Conservation (phyloP, 1,140 invertebrate genomes). For the Orius insidiosus region DNA sequence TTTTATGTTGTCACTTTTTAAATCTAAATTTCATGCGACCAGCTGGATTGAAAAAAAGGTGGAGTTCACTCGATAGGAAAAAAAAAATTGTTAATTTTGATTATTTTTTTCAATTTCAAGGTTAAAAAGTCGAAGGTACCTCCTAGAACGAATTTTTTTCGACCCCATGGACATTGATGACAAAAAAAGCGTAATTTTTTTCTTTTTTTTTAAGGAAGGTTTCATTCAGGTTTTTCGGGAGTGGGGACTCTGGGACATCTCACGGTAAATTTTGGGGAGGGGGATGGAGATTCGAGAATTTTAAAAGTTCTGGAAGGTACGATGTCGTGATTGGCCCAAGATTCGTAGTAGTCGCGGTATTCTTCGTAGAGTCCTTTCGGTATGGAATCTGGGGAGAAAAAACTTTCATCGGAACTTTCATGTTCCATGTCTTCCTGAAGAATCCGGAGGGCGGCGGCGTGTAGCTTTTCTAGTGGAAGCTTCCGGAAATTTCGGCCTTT, state of each 20-base stretch:
- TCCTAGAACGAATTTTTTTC: slow-evolving; percentile 12
- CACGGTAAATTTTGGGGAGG: not conserved
- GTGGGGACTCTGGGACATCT: slow-evolving; percentile 9
- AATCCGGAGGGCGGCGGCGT: slow-evolving; percentile 34
- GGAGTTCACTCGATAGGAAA: slow-evolving; percentile 23
- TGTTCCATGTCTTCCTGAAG: slow-evolving; percentile 31
- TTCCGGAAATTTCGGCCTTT: slow-evolving; percentile 32
- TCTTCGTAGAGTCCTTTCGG: slow-evolving; percentile 20
- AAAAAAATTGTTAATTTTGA: slow-evolving; percentile 9
- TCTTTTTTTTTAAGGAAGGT: slow-evolving; percentile 4
- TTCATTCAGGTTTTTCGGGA: slow-evolving; percentile 6
- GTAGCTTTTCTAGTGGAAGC: slow-evolving; percentile 34
- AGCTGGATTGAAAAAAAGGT: slow-evolving; percentile 18
- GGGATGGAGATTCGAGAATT: slow-evolving; percentile 24
- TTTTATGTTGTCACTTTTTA: slow-evolving; percentile 14
- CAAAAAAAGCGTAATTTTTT: slow-evolving; percentile 12
- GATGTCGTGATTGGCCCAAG: slow-evolving; percentile 32
- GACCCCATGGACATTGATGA: slow-evolving; percentile 16
- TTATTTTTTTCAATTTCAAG: slow-evolving; percentile 9
- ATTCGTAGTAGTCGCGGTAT: slow-evolving; percentile 27
- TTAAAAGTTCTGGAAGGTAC: slow-evolving; percentile 33
- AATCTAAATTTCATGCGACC: not conserved
- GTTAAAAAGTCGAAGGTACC: slow-evolving; percentile 11
- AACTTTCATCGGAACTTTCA: slow-evolving; percentile 24
- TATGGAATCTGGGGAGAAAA: slow-evolving; percentile 16